Evolutionary conservation across 2,888 invertebrate genomes (phyloP).

Genomic region (Strigamia crassipes): DNA sequence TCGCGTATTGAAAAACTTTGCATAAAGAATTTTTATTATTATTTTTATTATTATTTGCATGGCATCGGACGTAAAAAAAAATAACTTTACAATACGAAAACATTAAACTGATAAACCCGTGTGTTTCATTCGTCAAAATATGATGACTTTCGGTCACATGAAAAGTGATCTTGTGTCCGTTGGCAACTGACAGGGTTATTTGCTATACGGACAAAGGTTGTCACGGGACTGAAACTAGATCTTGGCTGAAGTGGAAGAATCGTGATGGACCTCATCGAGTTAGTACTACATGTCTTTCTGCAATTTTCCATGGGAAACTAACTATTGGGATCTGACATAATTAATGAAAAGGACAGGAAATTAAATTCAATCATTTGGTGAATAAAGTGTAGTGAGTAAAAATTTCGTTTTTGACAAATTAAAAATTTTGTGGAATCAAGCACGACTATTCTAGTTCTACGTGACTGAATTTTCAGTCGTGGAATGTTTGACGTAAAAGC

Average conservation of each 20-base stretch:
- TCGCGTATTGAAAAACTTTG: not conserved
- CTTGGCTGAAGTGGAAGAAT: not conserved
- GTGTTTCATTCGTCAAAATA: not conserved
- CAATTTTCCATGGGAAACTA: conserved; percentile 25
- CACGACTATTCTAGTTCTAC: too few relatives aligned
- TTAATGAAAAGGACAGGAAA: too few relatives aligned
- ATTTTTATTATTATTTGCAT: not conserved
- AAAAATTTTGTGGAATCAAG: too few relatives aligned
- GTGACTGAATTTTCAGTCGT: too few relatives aligned
- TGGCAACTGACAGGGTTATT: conserved; percentile 13
- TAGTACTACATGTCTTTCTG: not conserved
- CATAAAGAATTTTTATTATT: not conserved
- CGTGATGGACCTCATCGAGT: not conserved
- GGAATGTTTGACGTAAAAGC: not conserved
- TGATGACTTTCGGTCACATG: not conserved
- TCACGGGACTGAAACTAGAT: not conserved
- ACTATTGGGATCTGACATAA: not conserved
- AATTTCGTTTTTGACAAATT: too few relatives aligned
- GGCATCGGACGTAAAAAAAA: not conserved
- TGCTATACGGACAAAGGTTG: not conserved
- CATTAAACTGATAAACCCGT: not conserved
- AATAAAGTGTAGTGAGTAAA: too few relatives aligned
- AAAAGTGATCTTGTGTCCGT: conserved; percentile 25
- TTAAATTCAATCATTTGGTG: too few relatives aligned
- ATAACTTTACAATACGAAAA: not conserved